Evolutionary conservation across 1,140 invertebrate genomes (phyloP), one percentile per base, ranked within the genome.

Genomic region (Drosophila fuyamai): DNA sequence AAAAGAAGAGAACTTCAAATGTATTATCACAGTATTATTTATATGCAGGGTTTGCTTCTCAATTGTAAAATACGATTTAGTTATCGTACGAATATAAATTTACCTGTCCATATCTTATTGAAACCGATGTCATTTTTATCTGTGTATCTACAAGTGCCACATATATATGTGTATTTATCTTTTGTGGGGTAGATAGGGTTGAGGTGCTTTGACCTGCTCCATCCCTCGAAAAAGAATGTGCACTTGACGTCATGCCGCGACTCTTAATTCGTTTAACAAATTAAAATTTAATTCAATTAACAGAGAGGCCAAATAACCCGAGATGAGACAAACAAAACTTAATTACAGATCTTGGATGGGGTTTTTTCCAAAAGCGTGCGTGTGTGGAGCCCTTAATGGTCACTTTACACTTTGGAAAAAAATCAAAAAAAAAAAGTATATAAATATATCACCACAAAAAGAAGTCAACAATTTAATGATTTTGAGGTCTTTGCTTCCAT

Each of bases 231-330:
- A 56, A 29, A 48, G 5, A 38, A 53, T 43, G 41, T 36, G 38
- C 63, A 70, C 66, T 73, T 61, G 67, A 41, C 48, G 44, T 48
- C 51, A 56, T 38, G 46, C 36, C 41, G 55, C 10, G 35, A 7
- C 63, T 65, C 60, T 74, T 83, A 88, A 83, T 88, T 76, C 60
- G 53, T 68, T 76, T 70, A 48, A 59, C 73, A 79, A 88, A 86
- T 89, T 83, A 86, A 86, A 82, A 77, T 65, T 89, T 83, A 88
- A 88, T 89, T 88, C 80, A 88, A 88, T 88, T 89, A 88, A 67
- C 65, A 54, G 43, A 43, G n/a, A 14, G 16, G 27, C 46, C 47
- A 29, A 9, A n/a, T 0, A 32, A 35, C 16, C n/a, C 36, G 50
- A 60, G 62, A 41, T 53, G 63, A 57, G 47, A 60, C 41, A 54